These are phyloP conservation scores for Caretta caretta DNA, from an alignment of 2,113 vertebrate species.

Conservation along the genomic window DNA sequence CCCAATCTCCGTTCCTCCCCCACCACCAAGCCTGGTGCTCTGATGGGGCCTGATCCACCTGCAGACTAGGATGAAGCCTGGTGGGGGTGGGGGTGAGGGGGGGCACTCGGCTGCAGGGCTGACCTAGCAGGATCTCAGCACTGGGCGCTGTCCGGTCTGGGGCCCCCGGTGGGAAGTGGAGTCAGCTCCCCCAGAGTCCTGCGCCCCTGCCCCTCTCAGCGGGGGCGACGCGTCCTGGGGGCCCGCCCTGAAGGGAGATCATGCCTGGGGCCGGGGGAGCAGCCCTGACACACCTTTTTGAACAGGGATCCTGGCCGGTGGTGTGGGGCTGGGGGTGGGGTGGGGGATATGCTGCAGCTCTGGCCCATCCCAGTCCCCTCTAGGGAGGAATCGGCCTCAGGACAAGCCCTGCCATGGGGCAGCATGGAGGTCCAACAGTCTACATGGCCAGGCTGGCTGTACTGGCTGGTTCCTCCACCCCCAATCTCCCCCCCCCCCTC, in stretches of 20 bases:
- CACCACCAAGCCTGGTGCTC: background rate
- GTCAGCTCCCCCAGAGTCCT: too few relatives aligned
- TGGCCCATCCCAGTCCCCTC: background rate
- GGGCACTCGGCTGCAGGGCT: background rate
- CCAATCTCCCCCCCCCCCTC: background rate
- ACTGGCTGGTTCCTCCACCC: background rate
- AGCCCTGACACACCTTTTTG: too few relatives aligned
- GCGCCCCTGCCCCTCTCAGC: too few relatives aligned
- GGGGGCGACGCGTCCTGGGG: background rate
- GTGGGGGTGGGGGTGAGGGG: background rate
- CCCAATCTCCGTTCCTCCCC: background rate
- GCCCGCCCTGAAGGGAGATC: background rate
- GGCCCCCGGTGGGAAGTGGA: background rate
- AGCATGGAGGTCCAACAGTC: too few relatives aligned
- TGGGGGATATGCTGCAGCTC: background rate
- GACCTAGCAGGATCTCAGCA: too few relatives aligned
- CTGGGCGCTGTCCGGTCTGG: too few relatives aligned
- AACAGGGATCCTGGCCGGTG: too few relatives aligned
- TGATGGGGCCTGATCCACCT: too few relatives aligned
- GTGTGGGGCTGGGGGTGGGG: rapidly evolving
- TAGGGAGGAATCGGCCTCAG: background rate
- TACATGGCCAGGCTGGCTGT: too few relatives aligned
- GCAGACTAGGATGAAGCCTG: background rate
- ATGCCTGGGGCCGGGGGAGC: too few relatives aligned
- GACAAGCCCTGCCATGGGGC: too few relatives aligned